Evolutionary conservation across 1,140 invertebrate genomes (phyloP).

Genomic region (honey bee (Apis mellifera)): DNA sequence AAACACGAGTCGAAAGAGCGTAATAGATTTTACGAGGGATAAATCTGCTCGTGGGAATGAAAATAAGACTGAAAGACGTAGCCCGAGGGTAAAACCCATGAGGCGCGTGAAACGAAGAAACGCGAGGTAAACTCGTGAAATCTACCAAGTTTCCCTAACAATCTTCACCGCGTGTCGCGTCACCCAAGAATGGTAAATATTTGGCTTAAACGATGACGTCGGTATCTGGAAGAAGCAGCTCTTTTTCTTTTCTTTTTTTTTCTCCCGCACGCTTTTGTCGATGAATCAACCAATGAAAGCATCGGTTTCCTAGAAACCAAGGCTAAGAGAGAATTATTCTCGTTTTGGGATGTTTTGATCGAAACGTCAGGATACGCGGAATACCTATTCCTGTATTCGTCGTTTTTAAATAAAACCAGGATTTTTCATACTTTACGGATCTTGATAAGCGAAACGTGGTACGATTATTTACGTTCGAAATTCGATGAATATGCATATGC

Average conservation of each 20-base stretch:
- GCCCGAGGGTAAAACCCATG: conserved; percentile 25
- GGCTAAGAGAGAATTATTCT: neutral
- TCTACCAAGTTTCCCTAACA: neutral
- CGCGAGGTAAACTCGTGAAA: neutral
- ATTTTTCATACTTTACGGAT: neutral
- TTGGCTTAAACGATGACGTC: conserved; percentile 38
- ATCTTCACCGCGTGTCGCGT: neutral
- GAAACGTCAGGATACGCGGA: conserved; percentile 6
- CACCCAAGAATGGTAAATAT: conserved; percentile 43
- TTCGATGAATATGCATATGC: neutral
- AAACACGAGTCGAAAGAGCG: neutral
- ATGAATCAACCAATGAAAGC: conserved; percentile 20
- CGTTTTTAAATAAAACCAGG: neutral
- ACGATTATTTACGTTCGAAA: too few relatives aligned
- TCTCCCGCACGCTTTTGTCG: conserved; percentile 16
- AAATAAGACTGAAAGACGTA: neutral
- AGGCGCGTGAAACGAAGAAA: neutral
- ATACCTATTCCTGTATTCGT: neutral
- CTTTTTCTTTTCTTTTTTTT: neutral
- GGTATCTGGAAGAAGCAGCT: conserved; percentile 16
- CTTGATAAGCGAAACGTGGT: too few relatives aligned
- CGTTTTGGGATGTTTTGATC: conserved; percentile 8
- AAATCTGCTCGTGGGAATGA: neutral
- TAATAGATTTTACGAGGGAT: neutral
- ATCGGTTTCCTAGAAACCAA: conserved; percentile 7